Conservation (phyloP, 2,113 vertebrate genomes). For the Cephalopholis sonnerati region DNA sequence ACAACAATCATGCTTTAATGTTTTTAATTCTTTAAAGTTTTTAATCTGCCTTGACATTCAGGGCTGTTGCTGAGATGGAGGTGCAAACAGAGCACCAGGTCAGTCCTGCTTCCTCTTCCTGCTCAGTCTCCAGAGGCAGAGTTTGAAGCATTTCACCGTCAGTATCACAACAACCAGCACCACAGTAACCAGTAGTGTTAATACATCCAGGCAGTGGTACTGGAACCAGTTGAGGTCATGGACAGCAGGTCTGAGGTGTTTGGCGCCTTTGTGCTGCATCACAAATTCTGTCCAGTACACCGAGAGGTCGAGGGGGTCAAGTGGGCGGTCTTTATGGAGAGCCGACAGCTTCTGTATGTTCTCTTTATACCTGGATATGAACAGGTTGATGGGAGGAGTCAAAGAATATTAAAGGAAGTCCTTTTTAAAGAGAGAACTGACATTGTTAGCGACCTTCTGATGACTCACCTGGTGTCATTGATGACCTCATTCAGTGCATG, state of each 20-base stretch:
- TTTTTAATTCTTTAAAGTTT: too few relatives aligned
- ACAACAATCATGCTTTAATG: too few relatives aligned
- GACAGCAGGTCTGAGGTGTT: conserved; percentile 88
- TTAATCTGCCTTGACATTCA: neutral
- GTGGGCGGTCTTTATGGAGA: conserved; percentile 90
- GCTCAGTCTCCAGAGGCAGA: conserved; percentile 76
- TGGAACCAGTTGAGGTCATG: conserved; percentile 93
- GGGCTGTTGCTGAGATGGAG: neutral
- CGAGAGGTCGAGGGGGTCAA: conserved; percentile 90
- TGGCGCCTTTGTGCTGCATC: conserved; percentile 93
- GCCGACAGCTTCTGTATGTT: conserved; percentile 88
- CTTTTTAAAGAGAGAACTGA: neutral
- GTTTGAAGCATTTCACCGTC: conserved; percentile 83
- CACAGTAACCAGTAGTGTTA: conserved; percentile 82
- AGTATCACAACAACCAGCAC: conserved; percentile 75
- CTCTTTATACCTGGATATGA: conserved; percentile 89
- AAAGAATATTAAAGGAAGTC: neutral
- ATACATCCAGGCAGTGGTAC: conserved; percentile 92
- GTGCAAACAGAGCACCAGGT: neutral
- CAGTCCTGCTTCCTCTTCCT: conserved; percentile 76
- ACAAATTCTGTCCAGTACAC: conserved; percentile 95
- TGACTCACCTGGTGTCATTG: conserved; percentile 87
- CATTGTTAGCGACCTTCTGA: neutral
- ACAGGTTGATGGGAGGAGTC: conserved; percentile 15
- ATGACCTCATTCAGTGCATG: conserved; percentile 89